Conservation (phyloP, 2,113 vertebrate genomes). For the Galbula dea region DNA sequence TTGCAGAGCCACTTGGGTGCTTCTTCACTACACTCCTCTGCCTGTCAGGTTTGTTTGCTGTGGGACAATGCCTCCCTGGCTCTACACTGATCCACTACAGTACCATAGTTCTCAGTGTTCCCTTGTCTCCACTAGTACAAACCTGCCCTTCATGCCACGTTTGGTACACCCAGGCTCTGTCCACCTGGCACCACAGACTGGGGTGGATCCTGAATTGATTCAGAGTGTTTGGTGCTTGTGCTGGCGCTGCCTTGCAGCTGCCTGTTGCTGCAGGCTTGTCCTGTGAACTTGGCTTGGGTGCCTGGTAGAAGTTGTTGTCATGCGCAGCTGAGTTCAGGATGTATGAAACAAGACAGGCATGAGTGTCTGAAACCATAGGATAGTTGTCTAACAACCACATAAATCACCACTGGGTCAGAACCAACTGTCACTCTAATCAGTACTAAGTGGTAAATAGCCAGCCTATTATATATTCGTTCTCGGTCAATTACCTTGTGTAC, state of each 20-base stretch:
- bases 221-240: neutral
- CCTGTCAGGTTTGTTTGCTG: neutral
- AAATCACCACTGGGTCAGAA: neutral
- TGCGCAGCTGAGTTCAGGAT: neutral
- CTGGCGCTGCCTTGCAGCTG: neutral
- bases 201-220: neutral
- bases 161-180: neutral
- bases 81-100: neutral
- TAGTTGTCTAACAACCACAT: neutral
- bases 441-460: neutral
- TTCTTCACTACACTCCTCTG: fast-evolving
- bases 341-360: fast-evolving
- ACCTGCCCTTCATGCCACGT: neutral
- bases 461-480: neutral
- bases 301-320: neutral
- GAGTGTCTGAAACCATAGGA: neutral
- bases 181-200: fast-evolving
- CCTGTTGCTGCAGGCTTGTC: neutral
- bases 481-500: neutral
- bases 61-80: fast-evolving
- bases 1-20: neutral
- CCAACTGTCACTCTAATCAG: neutral
- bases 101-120: no score
- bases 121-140: neutral
- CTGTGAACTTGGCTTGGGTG: fast-evolving